Evolutionary conservation across 2,888 invertebrate species (phyloP), one percentile per base, ranked within the genome.

Genomic region (Pheosia tremula): DNA sequence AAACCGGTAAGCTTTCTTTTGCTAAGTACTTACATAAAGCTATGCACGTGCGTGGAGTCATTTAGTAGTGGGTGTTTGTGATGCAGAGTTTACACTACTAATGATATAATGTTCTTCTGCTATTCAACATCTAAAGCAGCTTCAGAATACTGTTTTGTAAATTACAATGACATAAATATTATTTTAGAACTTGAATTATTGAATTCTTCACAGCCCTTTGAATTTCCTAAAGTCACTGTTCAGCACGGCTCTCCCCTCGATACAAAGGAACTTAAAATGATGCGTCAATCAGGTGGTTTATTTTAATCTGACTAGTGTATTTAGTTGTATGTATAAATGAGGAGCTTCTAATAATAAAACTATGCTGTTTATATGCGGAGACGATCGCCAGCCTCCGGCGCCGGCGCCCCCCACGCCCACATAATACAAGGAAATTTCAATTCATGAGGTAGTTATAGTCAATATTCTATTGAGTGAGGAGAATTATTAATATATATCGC

Each of bases 271-370:
- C 6, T 41, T 5, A 41, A 41, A 41, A 41, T 41, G 41, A 41
- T 41, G 41, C 41, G 6, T 41, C 8, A 41, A 4, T 24, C 24
- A 24, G 24, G 24, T 24, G 24, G 24, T 24, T 24, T 24, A 24
- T 24, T 24, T 1, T 24, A 24, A 24, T 0, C 24, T 24, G 24
- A 24, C 47, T 4, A 47, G 47, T 41, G 0, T 41, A 8, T 5
- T n/a, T 4, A 47, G 11, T 47, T 5, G 47, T n/a, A 4, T 47
- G 47, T n/a, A 3, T 5, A 47, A 47, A 47, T 5, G 47, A 3
- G n/a, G 47, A 24, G 24, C 24, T 11, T n/a, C 68, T 56, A 64
- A 74, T 69, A 72, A 77, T 76, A 76, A 69, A 76, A 53, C 63
- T 49, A 64, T 45, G 58, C 67, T 74, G 65, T 71, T 75, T 76